Evolutionary conservation across 2,113 vertebrate genomes (phyloP).

Genomic region (Puffinus mauretanicus): DNA sequence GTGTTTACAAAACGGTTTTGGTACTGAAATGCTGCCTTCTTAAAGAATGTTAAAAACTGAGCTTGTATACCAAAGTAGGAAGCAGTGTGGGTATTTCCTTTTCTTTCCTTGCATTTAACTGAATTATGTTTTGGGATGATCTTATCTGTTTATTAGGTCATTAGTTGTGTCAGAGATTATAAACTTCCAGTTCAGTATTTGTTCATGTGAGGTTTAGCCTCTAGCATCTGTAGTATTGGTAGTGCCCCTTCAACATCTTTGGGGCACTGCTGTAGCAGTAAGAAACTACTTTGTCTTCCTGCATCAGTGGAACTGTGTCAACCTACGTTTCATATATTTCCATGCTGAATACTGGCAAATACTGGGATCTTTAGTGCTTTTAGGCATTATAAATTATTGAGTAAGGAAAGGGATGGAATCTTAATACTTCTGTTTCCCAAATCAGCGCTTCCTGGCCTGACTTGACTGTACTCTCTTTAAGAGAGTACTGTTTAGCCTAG

Average conservation of each 20-base stretch:
- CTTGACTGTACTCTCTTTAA: background rate
- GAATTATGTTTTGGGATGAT: background rate
- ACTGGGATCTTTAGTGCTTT: background rate
- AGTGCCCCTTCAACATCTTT: background rate
- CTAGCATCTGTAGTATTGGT: background rate
- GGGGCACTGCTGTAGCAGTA: background rate
- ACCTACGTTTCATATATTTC: background rate
- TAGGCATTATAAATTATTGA: background rate
- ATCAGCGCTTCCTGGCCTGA: background rate
- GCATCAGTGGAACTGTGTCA: background rate
- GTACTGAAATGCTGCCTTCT: background rate
- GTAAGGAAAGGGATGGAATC: background rate
- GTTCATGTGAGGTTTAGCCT: background rate
- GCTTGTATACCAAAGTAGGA: background rate
- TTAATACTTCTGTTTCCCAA: background rate
- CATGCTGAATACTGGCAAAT: background rate
- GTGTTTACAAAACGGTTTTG: background rate
- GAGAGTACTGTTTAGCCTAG: background rate
- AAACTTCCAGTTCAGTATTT: background rate
- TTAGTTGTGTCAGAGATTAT: background rate
- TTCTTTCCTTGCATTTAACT: background rate
- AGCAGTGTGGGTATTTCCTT: background rate
- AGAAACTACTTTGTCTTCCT: background rate
- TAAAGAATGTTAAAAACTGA: background rate
- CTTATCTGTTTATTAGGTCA: background rate